Evolutionary conservation across 2,888 invertebrate genomes (phyloP).

Genomic region (Drosophila aldrichi): DNA sequence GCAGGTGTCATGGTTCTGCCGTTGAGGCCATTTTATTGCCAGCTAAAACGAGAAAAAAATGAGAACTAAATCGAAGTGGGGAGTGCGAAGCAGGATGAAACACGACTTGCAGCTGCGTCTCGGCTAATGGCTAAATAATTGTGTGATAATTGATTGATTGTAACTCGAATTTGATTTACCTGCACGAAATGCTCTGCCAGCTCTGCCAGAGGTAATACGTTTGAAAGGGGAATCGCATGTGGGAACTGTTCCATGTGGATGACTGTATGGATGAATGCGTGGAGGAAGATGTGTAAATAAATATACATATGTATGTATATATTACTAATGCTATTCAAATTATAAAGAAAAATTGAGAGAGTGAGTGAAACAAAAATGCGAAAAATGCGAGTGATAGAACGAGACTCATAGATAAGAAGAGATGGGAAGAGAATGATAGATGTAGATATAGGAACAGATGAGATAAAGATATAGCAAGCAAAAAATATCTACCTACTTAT

Average conservation of each 20-base stretch:
- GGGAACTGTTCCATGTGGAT: neutral
- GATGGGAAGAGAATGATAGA: too few relatives aligned
- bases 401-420: too few relatives aligned
- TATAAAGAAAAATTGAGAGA: neutral
- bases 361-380: neutral
- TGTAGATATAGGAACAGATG: neutral
- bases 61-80: conserved; percentile 16
- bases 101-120: neutral
- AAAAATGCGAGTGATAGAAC: too few relatives aligned
- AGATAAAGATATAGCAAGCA: too few relatives aligned
- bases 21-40: conserved; percentile 62
- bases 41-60: conserved; percentile 12
- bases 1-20: neutral
- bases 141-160: conserved; percentile 26
- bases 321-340: neutral
- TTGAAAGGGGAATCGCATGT: neutral
- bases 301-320: neutral
- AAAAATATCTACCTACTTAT: too few relatives aligned
- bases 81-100: neutral
- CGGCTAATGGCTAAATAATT: conserved; percentile 39
- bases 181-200: neutral
- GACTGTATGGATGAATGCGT: neutral
- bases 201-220: neutral
- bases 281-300: neutral
- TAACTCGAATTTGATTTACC: conserved; percentile 21